Evolutionary conservation across 1,140 invertebrate genomes (phyloP), one percentile per base, ranked within the genome.

Genomic region (Berghia stephanieae): DNA sequence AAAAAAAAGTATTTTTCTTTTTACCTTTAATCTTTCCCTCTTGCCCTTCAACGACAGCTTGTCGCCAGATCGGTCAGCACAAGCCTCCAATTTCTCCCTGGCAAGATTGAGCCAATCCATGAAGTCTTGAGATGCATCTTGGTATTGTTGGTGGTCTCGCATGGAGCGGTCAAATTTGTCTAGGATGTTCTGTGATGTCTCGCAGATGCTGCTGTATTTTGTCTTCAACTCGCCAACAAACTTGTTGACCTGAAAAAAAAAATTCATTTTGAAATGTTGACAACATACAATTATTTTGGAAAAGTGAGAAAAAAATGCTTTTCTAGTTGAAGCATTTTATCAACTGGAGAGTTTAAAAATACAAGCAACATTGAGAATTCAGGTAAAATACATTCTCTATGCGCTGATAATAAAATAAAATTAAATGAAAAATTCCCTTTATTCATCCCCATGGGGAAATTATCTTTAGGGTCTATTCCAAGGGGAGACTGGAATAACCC

Each of bases 101-200:
- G 95, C 96, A 2, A 94, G 93, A 85, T 96, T 95, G 24, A 97
- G 91, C 94, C 95, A 98, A 88, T 97, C 96, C 82, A 94, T 93
- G 6, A 94, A 92, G 84, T 98, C 96, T 88, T 95, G 93, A 0
- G 96, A 94, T 24, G 94, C 93, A 90, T 96, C 96, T 75, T 93
- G 95, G 86, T 96, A 98, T 73, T 94, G 92, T 84, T 93, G 93
- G 85, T 99, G 96, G 79, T 94, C 95, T 74, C 94, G 93, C 0
- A 96, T 95, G 87, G 95, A 95, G 46, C 93, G 92, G 82, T 97
- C 95, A 40, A 98, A 91, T 85, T 95, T 95, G 60, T 94, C 93
- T 60, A 97, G 90, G 3, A 98, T 90, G 83, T 95, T 94, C 88
- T 95, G 93, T 0, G 96, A 97, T 87, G 96, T 96, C 0, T 92